Base-by-base conservation (phyloP, 2,797 vertebrate species). In the Stomatorhinus walkeri region DNA sequence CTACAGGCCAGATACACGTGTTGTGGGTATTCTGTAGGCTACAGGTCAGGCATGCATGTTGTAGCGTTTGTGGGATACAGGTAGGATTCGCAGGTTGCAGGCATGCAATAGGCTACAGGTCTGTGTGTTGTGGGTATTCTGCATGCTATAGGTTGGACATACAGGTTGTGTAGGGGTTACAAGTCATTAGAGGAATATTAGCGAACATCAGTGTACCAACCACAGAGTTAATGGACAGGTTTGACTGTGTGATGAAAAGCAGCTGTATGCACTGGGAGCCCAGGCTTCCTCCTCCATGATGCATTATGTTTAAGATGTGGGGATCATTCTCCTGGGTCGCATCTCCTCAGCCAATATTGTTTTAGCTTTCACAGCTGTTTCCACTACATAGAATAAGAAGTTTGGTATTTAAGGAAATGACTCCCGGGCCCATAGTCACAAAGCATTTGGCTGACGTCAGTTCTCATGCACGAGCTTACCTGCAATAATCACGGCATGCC, bases 341-440 rank as follows among this genome's bases (percentile, higher is more conserved):
- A 83, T 43, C 36, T 81, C 36, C 43, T 84, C 43, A 48, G 46
- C 81, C 46, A 49, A n/a, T 19, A 48, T 48, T 22, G 36, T 46
- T 83, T 83, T 83, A 83, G 2, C 22, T 85, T 56, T 88, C 48
- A 87, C 46, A 86, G 76, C 56, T 3, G 46, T 68, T 84, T 91
- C 79, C 52, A 87, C 87, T 46, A 6, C 87, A 85, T 76, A 32
- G 87, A 88, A 89, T 59, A 87, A 87, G 85, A 87, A 76, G 40
- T 84, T 49, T 16, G 32, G 83, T 88, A 76, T 87, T 86, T 61
- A 85, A 59, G 87, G 24, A 87, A 87, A 90, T 64, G 40, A 91
- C 88, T 49, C 76, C 46, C 46, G 56, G 28, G 61, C 19, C 54
- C 54, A 22, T 56, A 56, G 22, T 59, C 56, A 22, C 56, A 59